Base-by-base conservation (phyloP, 2,113 vertebrate genomes). In the Vulpes ferrilata region DNA sequence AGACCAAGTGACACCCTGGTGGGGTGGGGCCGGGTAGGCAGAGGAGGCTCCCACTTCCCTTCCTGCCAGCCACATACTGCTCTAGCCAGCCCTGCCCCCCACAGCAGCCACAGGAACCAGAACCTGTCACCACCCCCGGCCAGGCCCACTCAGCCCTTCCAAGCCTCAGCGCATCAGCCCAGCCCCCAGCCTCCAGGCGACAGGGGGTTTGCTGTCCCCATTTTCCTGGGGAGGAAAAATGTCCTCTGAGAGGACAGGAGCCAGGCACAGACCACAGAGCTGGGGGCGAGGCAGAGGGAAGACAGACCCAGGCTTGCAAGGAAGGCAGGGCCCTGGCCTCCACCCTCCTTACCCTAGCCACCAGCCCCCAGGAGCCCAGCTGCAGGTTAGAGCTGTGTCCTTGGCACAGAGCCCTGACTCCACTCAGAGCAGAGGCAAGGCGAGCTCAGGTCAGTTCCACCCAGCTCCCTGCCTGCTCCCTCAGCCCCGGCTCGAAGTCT, bases 31-130 rank as follows among this genome's bases (percentile, higher is more conserved):
- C 5, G 53, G 43, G 57, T 1, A 13, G 11, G 59, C 69, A 32
- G 43, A n/a, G 11, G 60, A 88, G 57, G 59, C 38, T 78, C 85
- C 93, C 53, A 78, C 64, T 96, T 97, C 97, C 84, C 94, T 84
- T 95, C 87, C 67, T 0, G 7, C 32, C 79, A 60, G 90, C 60
- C 85, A 38, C 74, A 43, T 53, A 64, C 86, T 0, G 51, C 85
- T 13, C 30, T 4, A 22, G 73, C 25, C 3, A 9, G 80, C 96
- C 67, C 92, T 73, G 38, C 89, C 93, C 85, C 85, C 95, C 80
- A 67, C 17, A 0, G 51, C 0, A 2, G 83, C 87, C 92, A 55
- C 92, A 80, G 92, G 80, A 94, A 90, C 73, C 53, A 92, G 92
- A 62, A 79, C 48, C 81, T 76, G 79, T 82, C 69, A 55, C 81